A percentile compares a stretch with the other conserved stretches of the same genome.
Conservation (phyloP, 2,888 invertebrate species). For the Phasia obesa region DNA sequence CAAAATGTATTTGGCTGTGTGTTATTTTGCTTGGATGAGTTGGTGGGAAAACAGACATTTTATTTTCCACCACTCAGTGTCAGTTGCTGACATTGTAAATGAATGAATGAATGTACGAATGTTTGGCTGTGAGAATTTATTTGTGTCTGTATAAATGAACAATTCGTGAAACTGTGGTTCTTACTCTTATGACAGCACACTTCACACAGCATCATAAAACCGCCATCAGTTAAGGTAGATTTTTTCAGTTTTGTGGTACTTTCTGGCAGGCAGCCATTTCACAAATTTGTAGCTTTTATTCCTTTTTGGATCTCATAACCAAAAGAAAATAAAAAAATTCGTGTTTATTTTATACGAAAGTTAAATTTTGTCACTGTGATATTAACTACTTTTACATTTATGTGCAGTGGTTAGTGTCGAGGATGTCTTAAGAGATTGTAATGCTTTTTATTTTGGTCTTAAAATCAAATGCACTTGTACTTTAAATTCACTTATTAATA, state of each 20-base stretch:
- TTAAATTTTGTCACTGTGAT: slow-evolving; percentile 48
- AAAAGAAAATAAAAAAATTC: neutral
- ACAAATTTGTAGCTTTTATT: slow-evolving; percentile 17
- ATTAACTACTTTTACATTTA: slow-evolving; percentile 42
- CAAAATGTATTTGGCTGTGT: slow-evolving; percentile 11
- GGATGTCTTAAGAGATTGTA: slow-evolving; percentile 32
- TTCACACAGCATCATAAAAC: slow-evolving; percentile 68
- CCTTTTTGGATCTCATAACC: neutral
- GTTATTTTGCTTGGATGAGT: slow-evolving; percentile 25
- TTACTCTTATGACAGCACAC: slow-evolving; percentile 68
- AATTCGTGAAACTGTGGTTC: slow-evolving; percentile 58
- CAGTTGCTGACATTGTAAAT: slow-evolving; percentile 42
- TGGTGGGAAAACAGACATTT: slow-evolving; percentile 62
- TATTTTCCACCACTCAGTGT: slow-evolving; percentile 62
- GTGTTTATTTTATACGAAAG: slow-evolving; percentile 43
- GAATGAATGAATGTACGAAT: neutral
- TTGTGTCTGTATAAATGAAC: slow-evolving; percentile 19
- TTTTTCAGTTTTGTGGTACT: slow-evolving; percentile 62
- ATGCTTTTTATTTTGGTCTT: slow-evolving; percentile 30
- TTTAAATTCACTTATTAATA: too few species aligned
- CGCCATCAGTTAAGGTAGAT: slow-evolving; percentile 69
- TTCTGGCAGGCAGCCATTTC: slow-evolving; percentile 66
- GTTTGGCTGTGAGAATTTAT: slow-evolving; percentile 17
- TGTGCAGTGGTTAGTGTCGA: slow-evolving; percentile 9
- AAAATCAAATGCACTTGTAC: slow-evolving; percentile 19